phyloP scores from a whole-genome alignment of 2,888 invertebrate species.

The Coelogynopora nodosa region DNA sequence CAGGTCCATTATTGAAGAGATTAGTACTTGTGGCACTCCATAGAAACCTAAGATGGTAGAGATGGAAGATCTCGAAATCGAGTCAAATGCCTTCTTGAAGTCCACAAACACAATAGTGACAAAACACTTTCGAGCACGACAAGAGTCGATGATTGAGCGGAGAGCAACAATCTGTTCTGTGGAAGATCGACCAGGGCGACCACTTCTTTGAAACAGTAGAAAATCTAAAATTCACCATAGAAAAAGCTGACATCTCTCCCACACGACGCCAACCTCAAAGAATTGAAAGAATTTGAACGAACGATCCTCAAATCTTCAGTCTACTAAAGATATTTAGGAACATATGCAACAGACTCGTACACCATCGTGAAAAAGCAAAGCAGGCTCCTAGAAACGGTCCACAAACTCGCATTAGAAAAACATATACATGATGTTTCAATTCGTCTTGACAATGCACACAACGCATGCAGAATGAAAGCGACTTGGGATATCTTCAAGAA shows the following conservation, averaged over 20 bases:
- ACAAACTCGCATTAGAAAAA: slow-evolving; percentile 26
- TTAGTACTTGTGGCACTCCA: too few species aligned
- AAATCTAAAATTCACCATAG: not conserved
- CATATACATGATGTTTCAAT: slow-evolving; percentile 10
- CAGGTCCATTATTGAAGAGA: too few species aligned
- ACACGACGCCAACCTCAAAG: not conserved
- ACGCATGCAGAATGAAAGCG: not conserved
- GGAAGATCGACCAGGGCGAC: too few species aligned
- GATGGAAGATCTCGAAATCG: too few species aligned
- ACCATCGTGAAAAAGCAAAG: not conserved
- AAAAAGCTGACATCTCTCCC: not conserved
- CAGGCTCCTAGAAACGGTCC: not conserved
- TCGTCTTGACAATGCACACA: slow-evolving; percentile 29
- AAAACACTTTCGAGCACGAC: too few species aligned
- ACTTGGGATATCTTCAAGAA: not conserved
- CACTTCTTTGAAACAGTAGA: not conserved
- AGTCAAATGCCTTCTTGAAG: too few species aligned
- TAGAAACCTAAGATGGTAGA: too few species aligned
- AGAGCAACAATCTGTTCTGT: too few species aligned
- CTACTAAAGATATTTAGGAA: not conserved
- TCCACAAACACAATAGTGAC: too few species aligned
- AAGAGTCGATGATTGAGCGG: too few species aligned
- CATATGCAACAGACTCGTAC: not conserved
- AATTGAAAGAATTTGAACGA: not conserved
- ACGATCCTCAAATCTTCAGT: not conserved